Base-by-base conservation (phyloP, 2,797 vertebrate genomes). In the Cuculus canorus region DNA sequence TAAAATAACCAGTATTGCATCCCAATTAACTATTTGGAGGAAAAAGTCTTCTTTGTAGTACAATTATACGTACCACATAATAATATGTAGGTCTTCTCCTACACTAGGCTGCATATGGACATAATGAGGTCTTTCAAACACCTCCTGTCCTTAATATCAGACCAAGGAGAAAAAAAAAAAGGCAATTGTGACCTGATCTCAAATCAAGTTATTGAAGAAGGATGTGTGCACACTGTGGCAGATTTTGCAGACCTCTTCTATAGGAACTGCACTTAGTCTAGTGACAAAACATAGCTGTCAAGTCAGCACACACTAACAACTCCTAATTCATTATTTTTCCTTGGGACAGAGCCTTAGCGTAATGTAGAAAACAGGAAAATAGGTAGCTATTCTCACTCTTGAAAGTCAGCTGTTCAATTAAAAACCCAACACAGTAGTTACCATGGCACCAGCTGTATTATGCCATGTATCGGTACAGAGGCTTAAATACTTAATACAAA, bases 1-100 rank as follows among this genome's bases (percentile, higher is more conserved):
- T 98, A 98, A 98, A 98, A 98, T 98, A 97, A 98, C 97, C 94
- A 54, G 88, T 91, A 96, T 94, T 96, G 97, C 97, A 97, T 98
- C 96, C 98, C 96, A 97, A 97, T 98, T 98, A 98, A 97, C 93
- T 95, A 86, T 90, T 96, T 96, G 78, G 88, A 88, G 86, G 86
- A 66, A 91, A 90, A 95, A 81, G 14, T 91, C 81, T 56, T 93
- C 82, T 96, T 96, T 88, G 89, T 75, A 76, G 63, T 83, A 64
- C 78, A 79, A 71, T 95, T 92, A 71, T 43, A 89, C 27, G 45
- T 81, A 95, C 59, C 39, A 39, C 4, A 1, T 82, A 87, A 71
- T 59, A 87, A 73, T 61, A 52, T 13, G 3, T 61, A 85, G 73
- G 25, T 63, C 24, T 85, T 93, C 89, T 82, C 90, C 88, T 72